Base-by-base conservation (phyloP, 2,113 vertebrate species). In the Oncorhynchus tshawytscha region DNA sequence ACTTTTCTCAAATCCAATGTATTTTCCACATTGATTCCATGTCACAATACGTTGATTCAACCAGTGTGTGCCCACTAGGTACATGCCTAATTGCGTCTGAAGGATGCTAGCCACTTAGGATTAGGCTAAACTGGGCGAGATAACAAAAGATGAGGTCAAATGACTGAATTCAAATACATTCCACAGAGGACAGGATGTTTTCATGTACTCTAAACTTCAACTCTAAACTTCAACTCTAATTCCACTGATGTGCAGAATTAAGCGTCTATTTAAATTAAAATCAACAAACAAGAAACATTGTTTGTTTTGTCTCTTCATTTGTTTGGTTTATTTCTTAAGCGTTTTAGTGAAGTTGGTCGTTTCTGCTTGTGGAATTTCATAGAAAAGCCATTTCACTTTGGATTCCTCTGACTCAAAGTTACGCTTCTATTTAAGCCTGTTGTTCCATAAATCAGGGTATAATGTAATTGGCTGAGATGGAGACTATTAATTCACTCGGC, bases 371-470 rank as follows among this genome's bases (percentile, higher is more conserved):
- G 15, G 34, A 65, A 77, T 71, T 76, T 49, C 60, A 29, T 67
- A 13, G 6, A 77, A 70, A 90, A 90, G 88, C 86, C 87, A 90
- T 92, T 88, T 76, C 80, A 86, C 69, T 73, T 78, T 88, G 90
- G 83, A 75, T 91, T 91, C 92, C 83, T 86, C 72, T 88, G 86
- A 87, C 92, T 95, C 90, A 94, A 93, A 92, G 93, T 94, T 93
- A 89, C 77, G 81, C 81, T 87, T 86, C 88, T 87, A 87, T 92
- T 93, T 87, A 81, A 91, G 64, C 48, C 71, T 91, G 91, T 93
- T 90, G 91, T 88, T 90, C 90, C 87, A 93, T 95, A 94, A 94
- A 96, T 96, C 94, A 94, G 85, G 69, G 60, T 82, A 80, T 93
- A 94, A 94, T 89, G 91, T 90, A 93, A 92, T 88, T 90, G 91